Conservation (phyloP, 2,113 vertebrate genomes). For the Amia ocellicauda region DNA sequence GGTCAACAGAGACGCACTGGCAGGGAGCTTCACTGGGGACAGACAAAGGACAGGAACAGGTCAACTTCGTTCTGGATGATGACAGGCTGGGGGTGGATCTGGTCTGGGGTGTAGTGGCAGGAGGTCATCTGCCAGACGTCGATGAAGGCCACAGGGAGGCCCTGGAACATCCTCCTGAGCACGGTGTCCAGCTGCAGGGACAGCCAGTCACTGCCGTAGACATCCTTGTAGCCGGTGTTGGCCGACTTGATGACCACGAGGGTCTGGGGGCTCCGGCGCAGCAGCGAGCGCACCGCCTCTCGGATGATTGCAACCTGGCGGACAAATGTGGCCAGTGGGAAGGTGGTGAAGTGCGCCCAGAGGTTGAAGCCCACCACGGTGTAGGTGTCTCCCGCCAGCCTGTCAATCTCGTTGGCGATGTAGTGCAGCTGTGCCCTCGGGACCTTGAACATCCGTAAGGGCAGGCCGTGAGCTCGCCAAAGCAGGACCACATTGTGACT, state of each 20-base stretch:
- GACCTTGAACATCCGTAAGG: constrained; percentile 25
- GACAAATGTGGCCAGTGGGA: constrained; percentile 26
- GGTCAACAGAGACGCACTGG: too few relatives aligned
- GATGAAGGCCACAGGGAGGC: constrained; percentile 34
- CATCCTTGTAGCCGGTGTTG: constrained; percentile 42
- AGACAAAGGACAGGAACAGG: constrained; percentile 43
- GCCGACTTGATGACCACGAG: constrained; percentile 38
- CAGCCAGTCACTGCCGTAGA: constrained; percentile 43
- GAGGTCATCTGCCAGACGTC: constrained; percentile 52
- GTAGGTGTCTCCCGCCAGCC: constrained; percentile 32
- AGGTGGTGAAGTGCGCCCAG: constrained; percentile 39
- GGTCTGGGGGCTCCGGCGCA: constrained; percentile 31
- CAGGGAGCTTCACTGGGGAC: constrained; percentile 24
- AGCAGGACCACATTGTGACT: constrained; percentile 17
- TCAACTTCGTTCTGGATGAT: constrained; percentile 41
- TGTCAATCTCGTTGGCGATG: constrained; percentile 31
- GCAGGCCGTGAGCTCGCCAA: constrained; percentile 39
- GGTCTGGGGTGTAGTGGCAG: constrained; percentile 35
- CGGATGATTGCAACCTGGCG: constrained; percentile 27
- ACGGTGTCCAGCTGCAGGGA: constrained; percentile 41
- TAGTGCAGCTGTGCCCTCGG: constrained; percentile 35
- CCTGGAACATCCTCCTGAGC: constrained; percentile 34
- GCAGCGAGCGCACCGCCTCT: constrained; percentile 21
- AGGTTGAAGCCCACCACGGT: constrained; percentile 30
- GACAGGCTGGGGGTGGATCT: constrained; percentile 28